Percentiles rank a stretch among this genome's conserved stretches.
phyloP scores from a whole-genome alignment of 2,797 vertebrate species.

The Antennarius maculatus region DNA sequence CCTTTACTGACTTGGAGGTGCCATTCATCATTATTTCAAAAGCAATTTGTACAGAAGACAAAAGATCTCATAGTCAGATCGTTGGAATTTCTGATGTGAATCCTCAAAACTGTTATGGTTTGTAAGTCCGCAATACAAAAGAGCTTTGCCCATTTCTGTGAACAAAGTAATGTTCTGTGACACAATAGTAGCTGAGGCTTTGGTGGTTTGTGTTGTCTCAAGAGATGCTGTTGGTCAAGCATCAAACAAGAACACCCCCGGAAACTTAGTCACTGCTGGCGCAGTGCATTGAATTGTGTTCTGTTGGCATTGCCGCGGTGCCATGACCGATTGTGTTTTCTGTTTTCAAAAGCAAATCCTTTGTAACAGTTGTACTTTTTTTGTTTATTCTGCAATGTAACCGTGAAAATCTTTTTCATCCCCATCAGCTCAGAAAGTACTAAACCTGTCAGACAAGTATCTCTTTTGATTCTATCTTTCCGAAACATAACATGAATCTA shows the following conservation, averaged over 20 bases:
- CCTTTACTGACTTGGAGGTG: conserved; percentile 44
- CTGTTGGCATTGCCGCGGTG: conserved; percentile 45
- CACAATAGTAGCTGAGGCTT: conserved; percentile 28
- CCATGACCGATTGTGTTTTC: conserved; percentile 47
- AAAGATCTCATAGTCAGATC: conserved; percentile 57
- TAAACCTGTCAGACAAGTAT: conserved; percentile 33
- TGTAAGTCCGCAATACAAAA: conserved; percentile 20
- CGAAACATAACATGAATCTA: neutral
- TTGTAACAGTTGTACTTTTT: conserved; percentile 57
- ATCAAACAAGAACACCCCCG: conserved; percentile 49
- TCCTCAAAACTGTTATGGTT: conserved; percentile 17
- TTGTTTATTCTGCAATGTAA: conserved; percentile 50
- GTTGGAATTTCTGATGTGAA: conserved; percentile 48
- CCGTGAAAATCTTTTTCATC: conserved; percentile 59
- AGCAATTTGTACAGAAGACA: conserved; percentile 37
- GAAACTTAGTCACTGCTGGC: conserved; percentile 37
- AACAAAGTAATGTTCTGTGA: conserved; percentile 24
- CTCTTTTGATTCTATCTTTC: neutral
- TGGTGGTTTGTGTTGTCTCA: conserved; percentile 39
- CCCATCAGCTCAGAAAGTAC: conserved; percentile 38
- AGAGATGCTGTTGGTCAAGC: conserved; percentile 29
- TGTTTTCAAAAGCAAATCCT: conserved; percentile 50
- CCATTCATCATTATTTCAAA: conserved; percentile 61
- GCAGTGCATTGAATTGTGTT: conserved; percentile 36
- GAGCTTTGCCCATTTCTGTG: conserved; percentile 36